Conservation (phyloP, 2,113 vertebrate genomes). For the Condylura cristata region DNA sequence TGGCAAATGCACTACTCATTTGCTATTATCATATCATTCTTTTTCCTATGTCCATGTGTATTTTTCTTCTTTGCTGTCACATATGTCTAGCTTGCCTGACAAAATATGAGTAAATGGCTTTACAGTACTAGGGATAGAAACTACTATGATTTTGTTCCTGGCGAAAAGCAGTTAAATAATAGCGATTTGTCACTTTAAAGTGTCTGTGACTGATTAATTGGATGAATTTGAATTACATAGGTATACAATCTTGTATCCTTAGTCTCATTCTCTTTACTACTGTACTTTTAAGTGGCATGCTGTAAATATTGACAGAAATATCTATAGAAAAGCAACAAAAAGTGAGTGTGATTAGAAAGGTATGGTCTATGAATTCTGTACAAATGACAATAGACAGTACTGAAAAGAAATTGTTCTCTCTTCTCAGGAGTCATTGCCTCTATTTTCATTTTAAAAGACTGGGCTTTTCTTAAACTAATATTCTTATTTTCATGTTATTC, state of each 20-base stretch:
- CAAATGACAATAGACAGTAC: background rate
- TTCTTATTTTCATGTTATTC: constrained; percentile 41
- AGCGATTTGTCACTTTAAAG: background rate
- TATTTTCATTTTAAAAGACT: constrained; percentile 1
- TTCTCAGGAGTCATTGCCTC: background rate
- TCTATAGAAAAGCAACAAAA: background rate
- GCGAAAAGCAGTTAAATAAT: background rate
- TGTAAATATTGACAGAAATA: constrained; percentile 8
- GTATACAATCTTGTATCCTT: background rate
- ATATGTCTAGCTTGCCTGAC: background rate
- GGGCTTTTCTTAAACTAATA: background rate
- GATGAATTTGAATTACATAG: background rate
- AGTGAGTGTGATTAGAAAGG: background rate
- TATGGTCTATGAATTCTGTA: background rate
- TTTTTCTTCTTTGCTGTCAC: constrained; percentile 2
- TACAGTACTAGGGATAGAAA: background rate
- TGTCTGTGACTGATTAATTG: background rate
- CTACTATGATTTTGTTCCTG: background rate
- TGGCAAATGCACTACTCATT: constrained; percentile 7
- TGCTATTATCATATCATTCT: background rate
- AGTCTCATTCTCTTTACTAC: background rate
- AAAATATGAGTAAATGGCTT: constrained; percentile 2
- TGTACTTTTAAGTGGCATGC: background rate
- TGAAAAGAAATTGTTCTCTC: background rate
- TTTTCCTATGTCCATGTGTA: background rate